Conservation (phyloP, 2,113 vertebrate species). For the Amblyopsis rosae region DNA sequence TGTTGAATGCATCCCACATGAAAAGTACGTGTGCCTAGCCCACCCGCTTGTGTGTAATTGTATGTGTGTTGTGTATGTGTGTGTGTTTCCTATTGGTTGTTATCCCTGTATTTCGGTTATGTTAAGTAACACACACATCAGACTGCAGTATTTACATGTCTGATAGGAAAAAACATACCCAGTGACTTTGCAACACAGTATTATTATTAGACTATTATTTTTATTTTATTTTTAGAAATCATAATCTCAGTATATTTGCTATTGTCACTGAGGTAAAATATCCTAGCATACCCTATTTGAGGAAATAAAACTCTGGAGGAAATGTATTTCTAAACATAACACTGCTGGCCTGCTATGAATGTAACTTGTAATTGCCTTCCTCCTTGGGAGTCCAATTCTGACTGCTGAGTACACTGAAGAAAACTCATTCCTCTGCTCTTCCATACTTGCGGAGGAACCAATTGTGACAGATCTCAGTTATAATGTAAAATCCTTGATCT, state of each 20-base stretch:
- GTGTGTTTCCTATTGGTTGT: background rate
- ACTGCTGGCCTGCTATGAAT: slow-evolving; percentile 1
- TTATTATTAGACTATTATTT: too few relatives aligned
- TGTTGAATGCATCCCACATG: slow-evolving; percentile 45
- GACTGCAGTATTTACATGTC: slow-evolving; percentile 21
- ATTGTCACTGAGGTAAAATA: too few relatives aligned
- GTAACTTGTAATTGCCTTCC: slow-evolving; percentile 8
- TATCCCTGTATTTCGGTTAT: slow-evolving; percentile 21
- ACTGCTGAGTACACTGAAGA: slow-evolving; percentile 4
- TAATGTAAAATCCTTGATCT: slow-evolving; percentile 32
- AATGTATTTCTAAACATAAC: slow-evolving; percentile 33
- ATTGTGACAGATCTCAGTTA: slow-evolving; percentile 21
- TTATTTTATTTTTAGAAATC: too few relatives aligned
- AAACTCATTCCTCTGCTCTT: background rate
- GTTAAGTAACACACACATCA: slow-evolving; percentile 35
- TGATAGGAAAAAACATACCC: background rate
- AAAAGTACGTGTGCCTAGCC: slow-evolving; percentile 12
- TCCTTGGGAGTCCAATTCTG: slow-evolving; percentile 11
- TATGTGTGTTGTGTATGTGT: background rate
- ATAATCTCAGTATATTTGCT: too few relatives aligned
- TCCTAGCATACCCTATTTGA: background rate
- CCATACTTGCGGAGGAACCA: slow-evolving; percentile 9
- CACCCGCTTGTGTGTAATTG: background rate
- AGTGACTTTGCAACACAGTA: background rate
- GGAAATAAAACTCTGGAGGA: slow-evolving; percentile 12